These are phyloP conservation scores for Chondrilla cf. caribensis DNA, from an alignment of 37 sponge, comb jelly and placozoan genomes.

Conservation along the genomic window DNA sequence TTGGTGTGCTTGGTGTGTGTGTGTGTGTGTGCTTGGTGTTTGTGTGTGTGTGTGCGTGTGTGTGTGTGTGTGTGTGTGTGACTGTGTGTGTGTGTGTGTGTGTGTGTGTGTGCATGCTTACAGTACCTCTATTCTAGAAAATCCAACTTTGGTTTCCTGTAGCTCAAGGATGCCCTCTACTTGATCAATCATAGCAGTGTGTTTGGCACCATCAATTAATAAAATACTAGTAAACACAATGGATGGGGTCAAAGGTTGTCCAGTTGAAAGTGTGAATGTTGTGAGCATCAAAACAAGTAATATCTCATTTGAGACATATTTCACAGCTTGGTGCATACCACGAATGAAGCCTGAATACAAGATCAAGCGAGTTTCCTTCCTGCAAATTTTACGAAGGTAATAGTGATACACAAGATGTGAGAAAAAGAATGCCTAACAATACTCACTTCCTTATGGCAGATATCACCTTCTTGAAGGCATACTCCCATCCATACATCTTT, in stretches of 20 bases:
- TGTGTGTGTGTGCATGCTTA: no score
- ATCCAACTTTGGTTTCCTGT: slow-evolving; percentile 51
- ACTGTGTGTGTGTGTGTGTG: no score
- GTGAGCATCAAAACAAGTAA: slow-evolving; percentile 47
- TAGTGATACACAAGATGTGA: neutral
- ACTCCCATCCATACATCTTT: slow-evolving; percentile 92
- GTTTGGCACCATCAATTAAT: slow-evolving; percentile 21
- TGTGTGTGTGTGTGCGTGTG: no score
- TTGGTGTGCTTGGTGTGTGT: no score
- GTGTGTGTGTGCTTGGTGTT: no score
- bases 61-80: no score
- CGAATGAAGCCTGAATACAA: slow-evolving; percentile 33
- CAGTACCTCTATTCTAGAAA: slow-evolving; percentile 67
- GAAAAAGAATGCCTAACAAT: neutral
- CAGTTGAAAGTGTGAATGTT: slow-evolving; percentile 19
- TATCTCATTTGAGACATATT: slow-evolving; percentile 26
- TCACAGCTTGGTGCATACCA: slow-evolving; percentile 39
- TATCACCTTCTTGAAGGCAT: slow-evolving; percentile 59
- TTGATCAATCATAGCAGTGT: slow-evolving; percentile 30
- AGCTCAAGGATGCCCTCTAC: slow-evolving; percentile 21
- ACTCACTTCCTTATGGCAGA: slow-evolving; percentile 50
- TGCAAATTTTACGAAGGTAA: slow-evolving; percentile 16
- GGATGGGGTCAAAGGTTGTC: slow-evolving; percentile 37
- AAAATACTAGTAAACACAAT: neutral
- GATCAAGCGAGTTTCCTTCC: slow-evolving; percentile 40